phyloP scores from a whole-genome alignment of 1,140 invertebrate genomes.

The Bombus superbus region DNA sequence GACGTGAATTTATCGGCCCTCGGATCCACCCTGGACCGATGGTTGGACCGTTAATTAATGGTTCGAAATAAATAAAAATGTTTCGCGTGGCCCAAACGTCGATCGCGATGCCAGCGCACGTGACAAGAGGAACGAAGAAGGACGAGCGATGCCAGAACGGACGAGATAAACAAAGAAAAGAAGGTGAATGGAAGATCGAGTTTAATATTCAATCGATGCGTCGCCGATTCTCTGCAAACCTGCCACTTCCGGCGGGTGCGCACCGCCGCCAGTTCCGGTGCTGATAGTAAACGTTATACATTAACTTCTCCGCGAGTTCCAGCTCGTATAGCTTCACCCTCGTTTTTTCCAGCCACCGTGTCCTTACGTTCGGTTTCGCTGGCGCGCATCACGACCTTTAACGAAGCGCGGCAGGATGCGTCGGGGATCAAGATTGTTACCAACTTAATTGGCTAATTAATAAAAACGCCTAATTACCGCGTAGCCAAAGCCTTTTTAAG shows the following conservation, averaged over 20 bases:
- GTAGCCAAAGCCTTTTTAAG: slow-evolving; percentile 69
- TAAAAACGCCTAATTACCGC: slow-evolving; percentile 74
- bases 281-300: slow-evolving; percentile 45
- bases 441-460: slow-evolving; percentile 78
- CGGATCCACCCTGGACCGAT: background rate
- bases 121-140: background rate
- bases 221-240: slow-evolving; percentile 37
- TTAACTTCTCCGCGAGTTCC: slow-evolving; percentile 50
- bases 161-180: background rate
- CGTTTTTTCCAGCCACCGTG: slow-evolving; percentile 44
- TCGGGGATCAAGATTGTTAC: slow-evolving; percentile 71
- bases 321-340: slow-evolving; percentile 49
- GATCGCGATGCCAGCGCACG: no score
- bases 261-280: slow-evolving; percentile 16
- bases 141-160: background rate
- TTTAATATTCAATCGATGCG: slow-evolving; percentile 19
- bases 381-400: slow-evolving; percentile 65
- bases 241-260: slow-evolving; percentile 45
- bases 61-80: background rate
- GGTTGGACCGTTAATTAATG: background rate
- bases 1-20: background rate
- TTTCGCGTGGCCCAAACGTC: background rate
- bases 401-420: slow-evolving; percentile 71
- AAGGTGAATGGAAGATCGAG: no score
- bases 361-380: slow-evolving; percentile 45